A percentile compares a stretch with the other conserved stretches of the same genome.
Conservation (phyloP, 2,113 vertebrate genomes). For the Myotis davidii region DNA sequence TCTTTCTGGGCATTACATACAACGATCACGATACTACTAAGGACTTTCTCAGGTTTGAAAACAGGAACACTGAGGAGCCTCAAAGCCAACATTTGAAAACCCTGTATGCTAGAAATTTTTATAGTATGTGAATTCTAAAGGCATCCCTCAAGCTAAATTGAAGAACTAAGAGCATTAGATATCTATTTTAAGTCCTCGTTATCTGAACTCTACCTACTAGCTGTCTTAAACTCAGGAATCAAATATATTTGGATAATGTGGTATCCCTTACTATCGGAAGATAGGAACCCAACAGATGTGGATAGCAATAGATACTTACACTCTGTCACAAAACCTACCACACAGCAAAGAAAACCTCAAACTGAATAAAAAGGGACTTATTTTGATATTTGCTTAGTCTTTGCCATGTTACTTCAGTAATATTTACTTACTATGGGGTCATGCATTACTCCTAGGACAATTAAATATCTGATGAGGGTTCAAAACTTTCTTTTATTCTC, state of each 20-base stretch:
- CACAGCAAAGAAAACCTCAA: not conserved
- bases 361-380: not conserved
- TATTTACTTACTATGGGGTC: not conserved
- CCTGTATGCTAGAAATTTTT: not conserved
- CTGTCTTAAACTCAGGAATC: not conserved
- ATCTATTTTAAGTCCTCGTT: not conserved
- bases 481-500: conserved; percentile 25
- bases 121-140: not conserved
- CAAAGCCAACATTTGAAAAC: conserved; percentile 4
- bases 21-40: not conserved
- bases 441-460: not conserved
- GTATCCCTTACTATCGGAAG: not conserved
- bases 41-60: not conserved
- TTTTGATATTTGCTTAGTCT: conserved; percentile 26
- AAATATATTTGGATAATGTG: not conserved
- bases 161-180: not conserved
- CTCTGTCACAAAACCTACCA: not conserved
- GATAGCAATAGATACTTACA: not conserved
- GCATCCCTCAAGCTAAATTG: not conserved
- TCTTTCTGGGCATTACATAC: not conserved
- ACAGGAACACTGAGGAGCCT: not conserved
- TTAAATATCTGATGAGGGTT: not conserved
- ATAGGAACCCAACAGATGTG: not conserved
- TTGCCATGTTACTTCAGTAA: conserved; percentile 17
- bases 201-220: not conserved